Evolutionary conservation across 2,888 invertebrate species (phyloP).

Genomic region (Papilio elwesi): DNA sequence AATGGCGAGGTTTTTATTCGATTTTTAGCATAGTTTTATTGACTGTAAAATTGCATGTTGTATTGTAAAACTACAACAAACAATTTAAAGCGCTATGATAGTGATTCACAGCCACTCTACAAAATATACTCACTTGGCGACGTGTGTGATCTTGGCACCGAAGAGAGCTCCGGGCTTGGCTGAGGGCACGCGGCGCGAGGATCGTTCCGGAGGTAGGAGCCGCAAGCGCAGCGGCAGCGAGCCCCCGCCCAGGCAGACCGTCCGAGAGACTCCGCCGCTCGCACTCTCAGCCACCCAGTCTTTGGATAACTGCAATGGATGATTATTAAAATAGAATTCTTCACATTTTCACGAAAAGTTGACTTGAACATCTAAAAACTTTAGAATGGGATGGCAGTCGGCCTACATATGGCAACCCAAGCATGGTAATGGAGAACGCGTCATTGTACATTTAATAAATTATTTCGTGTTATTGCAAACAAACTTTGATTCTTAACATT

Average conservation of each 20-base stretch:
- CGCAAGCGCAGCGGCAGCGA: slow-evolving; percentile 89
- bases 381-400: too few relatives aligned
- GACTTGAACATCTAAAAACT: slow-evolving; percentile 12
- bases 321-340: slow-evolving; percentile 25
- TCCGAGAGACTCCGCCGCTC: slow-evolving; percentile 80
- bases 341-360: not conserved
- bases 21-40: too few relatives aligned
- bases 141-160: slow-evolving; percentile 94
- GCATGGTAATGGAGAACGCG: too few relatives aligned
- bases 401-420: too few relatives aligned
- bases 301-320: slow-evolving; percentile 86
- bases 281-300: slow-evolving; percentile 88
- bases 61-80: too few relatives aligned
- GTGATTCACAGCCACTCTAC: too few relatives aligned
- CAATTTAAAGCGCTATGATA: too few relatives aligned
- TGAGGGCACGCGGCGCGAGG: slow-evolving; percentile 92
- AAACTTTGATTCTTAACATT: too few relatives aligned
- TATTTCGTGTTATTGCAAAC: too few relatives aligned
- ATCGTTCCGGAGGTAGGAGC: slow-evolving; percentile 93
- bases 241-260: slow-evolving; percentile 88
- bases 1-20: too few relatives aligned
- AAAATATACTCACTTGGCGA: slow-evolving; percentile 89
- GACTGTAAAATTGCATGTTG: too few relatives aligned
- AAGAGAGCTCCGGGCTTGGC: slow-evolving; percentile 95
- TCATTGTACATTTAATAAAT: too few relatives aligned